Conservation (phyloP, 2,888 invertebrate genomes). For the Hipparchia sbordonii region DNA sequence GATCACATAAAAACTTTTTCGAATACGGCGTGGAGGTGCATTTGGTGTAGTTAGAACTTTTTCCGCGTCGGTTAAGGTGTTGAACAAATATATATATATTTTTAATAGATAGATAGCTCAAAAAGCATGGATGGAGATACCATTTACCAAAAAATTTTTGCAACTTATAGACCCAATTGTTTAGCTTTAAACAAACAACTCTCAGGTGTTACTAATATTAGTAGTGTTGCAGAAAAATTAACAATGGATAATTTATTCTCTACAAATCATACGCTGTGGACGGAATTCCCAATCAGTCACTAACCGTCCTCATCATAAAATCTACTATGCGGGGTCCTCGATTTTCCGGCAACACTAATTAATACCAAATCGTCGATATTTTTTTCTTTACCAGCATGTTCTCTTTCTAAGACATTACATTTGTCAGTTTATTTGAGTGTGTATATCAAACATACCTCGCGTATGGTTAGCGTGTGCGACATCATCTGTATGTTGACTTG, state of each 20-base stretch:
- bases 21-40: slow-evolving; percentile 30
- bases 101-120: slow-evolving; percentile 29
- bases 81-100: slow-evolving; percentile 1
- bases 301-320: not conserved
- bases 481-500: slow-evolving; percentile 98
- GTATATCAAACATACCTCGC: slow-evolving; percentile 88
- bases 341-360: slow-evolving; percentile 7
- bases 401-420: slow-evolving; percentile 5
- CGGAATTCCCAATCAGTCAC: not conserved
- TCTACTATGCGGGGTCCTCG: not conserved
- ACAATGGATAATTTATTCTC: not conserved
- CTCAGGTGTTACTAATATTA: not conserved
- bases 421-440: not conserved
- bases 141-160: slow-evolving; percentile 21
- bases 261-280: not conserved
- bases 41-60: slow-evolving; percentile 34
- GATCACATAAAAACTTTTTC: slow-evolving; percentile 30
- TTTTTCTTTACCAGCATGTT: slow-evolving; percentile 11
- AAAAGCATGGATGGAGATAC: slow-evolving; percentile 24
- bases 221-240: not conserved
- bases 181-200: slow-evolving; percentile 11
- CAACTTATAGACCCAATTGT: not conserved
- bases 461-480: slow-evolving; percentile 95
- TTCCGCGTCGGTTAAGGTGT: slow-evolving; percentile 28
- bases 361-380: not conserved